These are phyloP conservation scores for Drosophila lacteicornis DNA, from an alignment of 1,140 invertebrate species.

Conservation along the genomic window DNA sequence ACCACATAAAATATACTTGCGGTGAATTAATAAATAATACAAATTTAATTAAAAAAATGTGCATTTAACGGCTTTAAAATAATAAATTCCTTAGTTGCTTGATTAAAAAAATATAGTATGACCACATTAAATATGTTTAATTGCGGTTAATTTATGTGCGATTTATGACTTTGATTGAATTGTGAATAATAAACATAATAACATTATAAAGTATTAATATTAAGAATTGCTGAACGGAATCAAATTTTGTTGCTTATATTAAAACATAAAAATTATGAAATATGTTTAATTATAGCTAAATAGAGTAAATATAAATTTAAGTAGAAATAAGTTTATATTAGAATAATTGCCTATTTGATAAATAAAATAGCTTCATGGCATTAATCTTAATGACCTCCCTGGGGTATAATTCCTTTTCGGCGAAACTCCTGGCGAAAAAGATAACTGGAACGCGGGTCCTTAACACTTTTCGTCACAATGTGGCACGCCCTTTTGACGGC, in stretches of 20 bases:
- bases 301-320: too few relatives aligned
- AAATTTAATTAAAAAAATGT: background rate
- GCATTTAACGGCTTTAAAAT: background rate
- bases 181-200: background rate
- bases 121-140: background rate
- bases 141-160: background rate
- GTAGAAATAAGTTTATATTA: too few relatives aligned
- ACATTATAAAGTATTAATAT: background rate
- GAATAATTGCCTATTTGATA: too few relatives aligned
- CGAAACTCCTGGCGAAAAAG: background rate
- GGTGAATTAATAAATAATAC: too few relatives aligned
- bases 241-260: too few relatives aligned
- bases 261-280: too few relatives aligned
- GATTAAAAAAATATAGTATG: slow-evolving; percentile 2
- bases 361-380: too few relatives aligned
- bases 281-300: too few relatives aligned
- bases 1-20: background rate
- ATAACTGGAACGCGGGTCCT: slow-evolving; percentile 1
- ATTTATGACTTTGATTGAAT: too few relatives aligned
- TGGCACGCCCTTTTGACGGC: slow-evolving; percentile 39
- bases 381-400: too few relatives aligned
- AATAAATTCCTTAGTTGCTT: background rate
- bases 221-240: background rate
- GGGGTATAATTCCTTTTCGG: too few relatives aligned
- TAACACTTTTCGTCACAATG: slow-evolving; percentile 48